Evolutionary conservation across 2,888 invertebrate species (phyloP), one percentile per base, ranked within the genome.

Genomic region (Meteorus colon): DNA sequence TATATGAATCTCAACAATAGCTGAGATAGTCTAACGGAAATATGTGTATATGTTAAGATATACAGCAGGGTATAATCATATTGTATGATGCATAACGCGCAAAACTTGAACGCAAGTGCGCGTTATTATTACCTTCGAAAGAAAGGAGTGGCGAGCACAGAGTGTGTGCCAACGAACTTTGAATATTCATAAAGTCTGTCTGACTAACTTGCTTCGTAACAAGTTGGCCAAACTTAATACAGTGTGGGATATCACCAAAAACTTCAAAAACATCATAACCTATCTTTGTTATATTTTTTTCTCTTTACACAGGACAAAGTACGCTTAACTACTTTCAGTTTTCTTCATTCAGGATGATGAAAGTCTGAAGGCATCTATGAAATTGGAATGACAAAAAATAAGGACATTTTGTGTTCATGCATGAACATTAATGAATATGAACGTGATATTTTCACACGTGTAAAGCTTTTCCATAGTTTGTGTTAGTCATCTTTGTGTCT

Each of bases 101-200:
- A 14, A 63, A 63, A 63, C 63, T 63, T 34, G 34, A 34, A 34
- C 34, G 55, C 12, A 75, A 75, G 78, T 62, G 37, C 60, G 71
- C 74, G 72, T 74, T 63, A 63, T 63, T 63, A 63, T 71, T 59
- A 71, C 60, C n/a, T 41, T 34, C 16, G 60, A 41, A 71, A 71
- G 45, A 19, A 60, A 71, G 62, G 60, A 31, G 29, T 51, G 62
- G 60, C 41, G 71, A n/a, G 48, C 45, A 45, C 45, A 24, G 24
- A 14, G 14, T 65, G 16, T 73, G 79, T 79, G 77, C 76, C 79
- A 79, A 77, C 73, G 78, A 78, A 79, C 78, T 62, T 75, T 74
- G 77, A 79, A 79, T 79, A 78, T 75, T 75, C 75, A 78, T 75
- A 73, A 73, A 63, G 68, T 70, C 41, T 51, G 19, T 31, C 31